Percentiles rank a stretch among this genome's conserved stretches.
phyloP scores from a whole-genome alignment of 64 coral and sea anemone genomes.

The Pocillopora damicornis region DNA sequence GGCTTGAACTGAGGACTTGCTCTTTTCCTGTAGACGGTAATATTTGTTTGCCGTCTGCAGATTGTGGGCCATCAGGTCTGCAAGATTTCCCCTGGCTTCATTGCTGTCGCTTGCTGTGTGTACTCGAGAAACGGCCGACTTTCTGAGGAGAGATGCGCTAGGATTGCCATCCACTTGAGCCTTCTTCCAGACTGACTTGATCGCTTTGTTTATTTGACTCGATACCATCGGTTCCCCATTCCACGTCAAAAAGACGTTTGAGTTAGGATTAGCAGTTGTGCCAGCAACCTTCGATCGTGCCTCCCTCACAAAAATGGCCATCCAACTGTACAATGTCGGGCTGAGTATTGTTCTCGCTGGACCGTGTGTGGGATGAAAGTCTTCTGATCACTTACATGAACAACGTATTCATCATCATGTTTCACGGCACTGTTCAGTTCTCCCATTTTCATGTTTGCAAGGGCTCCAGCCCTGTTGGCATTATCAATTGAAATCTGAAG shows the following conservation, averaged over 20 bases:
- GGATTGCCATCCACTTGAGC: constrained; percentile 23
- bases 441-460: too few relatives aligned
- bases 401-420: too few relatives aligned
- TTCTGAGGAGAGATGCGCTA: constrained; percentile 34
- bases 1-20: constrained; percentile 18
- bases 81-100: constrained; percentile 36
- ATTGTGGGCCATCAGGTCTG: constrained; percentile 55
- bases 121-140: constrained; percentile 29
- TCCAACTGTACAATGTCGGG: too few relatives aligned
- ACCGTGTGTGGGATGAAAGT: too few relatives aligned
- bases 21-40: constrained; percentile 46
- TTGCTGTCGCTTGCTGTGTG: constrained; percentile 28
- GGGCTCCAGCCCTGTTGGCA: too few relatives aligned
- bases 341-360: too few relatives aligned
- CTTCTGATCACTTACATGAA: too few relatives aligned
- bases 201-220: constrained; percentile 38
- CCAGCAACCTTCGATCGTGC: too few relatives aligned
- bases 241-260: constrained; percentile 20
- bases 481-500: too few relatives aligned
- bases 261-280: neutral
- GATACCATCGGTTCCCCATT: constrained; percentile 20
- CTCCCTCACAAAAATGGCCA: too few relatives aligned
- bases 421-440: too few relatives aligned
- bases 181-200: constrained; percentile 55
- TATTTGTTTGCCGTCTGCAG: constrained; percentile 30